Percentiles rank a stretch among this genome's conserved stretches.
Evolutionary conservation across 2,797 vertebrate genomes (phyloP).

Genomic region (Sebastes minor): DNA sequence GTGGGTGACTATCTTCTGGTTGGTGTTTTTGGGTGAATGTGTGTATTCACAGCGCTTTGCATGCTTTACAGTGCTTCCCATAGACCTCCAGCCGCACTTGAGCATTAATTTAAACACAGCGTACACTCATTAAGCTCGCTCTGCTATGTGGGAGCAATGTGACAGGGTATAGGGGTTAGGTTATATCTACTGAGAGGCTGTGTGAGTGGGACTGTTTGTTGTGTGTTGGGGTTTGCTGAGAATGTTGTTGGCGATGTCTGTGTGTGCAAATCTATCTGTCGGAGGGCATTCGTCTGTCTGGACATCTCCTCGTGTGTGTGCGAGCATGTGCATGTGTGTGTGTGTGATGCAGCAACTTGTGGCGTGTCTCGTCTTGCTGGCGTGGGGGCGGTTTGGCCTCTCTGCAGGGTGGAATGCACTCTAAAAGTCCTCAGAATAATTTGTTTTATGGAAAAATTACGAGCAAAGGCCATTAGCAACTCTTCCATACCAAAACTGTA

Average conservation of each 20-base stretch:
- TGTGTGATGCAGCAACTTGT: conserved; percentile 38
- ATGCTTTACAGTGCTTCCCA: conserved; percentile 35
- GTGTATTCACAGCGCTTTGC: conserved; percentile 38
- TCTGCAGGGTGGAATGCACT: conserved; percentile 44
- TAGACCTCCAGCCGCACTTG: conserved; percentile 14
- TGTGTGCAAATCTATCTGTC: conserved; percentile 63
- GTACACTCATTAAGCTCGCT: conserved; percentile 44
- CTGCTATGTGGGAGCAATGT: conserved; percentile 40
- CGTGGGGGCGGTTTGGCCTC: conserved; percentile 25
- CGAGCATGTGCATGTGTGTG: neutral
- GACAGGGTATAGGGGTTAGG: conserved; percentile 53
- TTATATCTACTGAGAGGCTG: conserved; percentile 56
- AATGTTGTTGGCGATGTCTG: conserved; percentile 58
- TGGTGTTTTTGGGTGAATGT: conserved; percentile 35
- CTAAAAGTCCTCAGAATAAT: conserved; percentile 45
- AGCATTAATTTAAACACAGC: conserved; percentile 46
- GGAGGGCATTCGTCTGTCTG: conserved; percentile 66
- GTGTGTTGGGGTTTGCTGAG: conserved; percentile 52
- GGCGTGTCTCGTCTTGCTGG: conserved; percentile 48
- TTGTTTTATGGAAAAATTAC: conserved; percentile 60
- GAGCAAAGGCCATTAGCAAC: conserved; percentile 24
- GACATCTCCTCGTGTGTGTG: conserved; percentile 30
- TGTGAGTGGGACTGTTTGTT: conserved; percentile 52
- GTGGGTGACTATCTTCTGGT: conserved; percentile 19
- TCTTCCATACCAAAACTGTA: conserved; percentile 16